Conservation (phyloP, 2,113 vertebrate genomes). For the Halcyon senegalensis region DNA sequence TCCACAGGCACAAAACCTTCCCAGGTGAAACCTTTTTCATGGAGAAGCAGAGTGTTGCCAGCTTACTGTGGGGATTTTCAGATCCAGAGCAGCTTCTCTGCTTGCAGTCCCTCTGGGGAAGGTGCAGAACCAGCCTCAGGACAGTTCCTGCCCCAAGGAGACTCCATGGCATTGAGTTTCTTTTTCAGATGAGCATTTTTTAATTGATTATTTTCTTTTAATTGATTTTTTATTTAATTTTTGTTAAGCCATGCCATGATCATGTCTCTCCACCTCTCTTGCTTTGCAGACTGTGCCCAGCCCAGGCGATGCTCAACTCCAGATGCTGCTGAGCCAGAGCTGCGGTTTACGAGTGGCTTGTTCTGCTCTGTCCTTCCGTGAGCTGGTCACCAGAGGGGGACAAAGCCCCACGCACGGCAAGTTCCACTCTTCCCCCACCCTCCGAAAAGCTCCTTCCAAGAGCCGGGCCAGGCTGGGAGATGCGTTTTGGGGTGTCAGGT, state of each 20-base stretch:
- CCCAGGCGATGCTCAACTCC: background rate
- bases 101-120: accelerated
- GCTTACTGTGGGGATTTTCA: background rate
- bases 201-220: background rate
- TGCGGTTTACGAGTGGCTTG: background rate
- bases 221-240: too few relatives aligned
- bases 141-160: accelerated
- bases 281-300: background rate
- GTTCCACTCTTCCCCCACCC: accelerated
- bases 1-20: background rate
- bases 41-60: background rate
- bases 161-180: background rate
- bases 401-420: conserved; percentile 5
- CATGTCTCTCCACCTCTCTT: accelerated
- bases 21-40: accelerated
- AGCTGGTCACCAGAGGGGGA: conserved; percentile 35
- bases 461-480: too few relatives aligned
- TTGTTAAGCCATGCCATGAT: accelerated
- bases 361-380: background rate
- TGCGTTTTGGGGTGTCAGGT: background rate
- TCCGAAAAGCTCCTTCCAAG: accelerated
- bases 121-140: accelerated
- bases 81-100: background rate
- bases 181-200: too few relatives aligned
- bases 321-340: accelerated